phyloP scores from a whole-genome alignment of 2,113 vertebrate genomes.

The Puma concolor region DNA sequence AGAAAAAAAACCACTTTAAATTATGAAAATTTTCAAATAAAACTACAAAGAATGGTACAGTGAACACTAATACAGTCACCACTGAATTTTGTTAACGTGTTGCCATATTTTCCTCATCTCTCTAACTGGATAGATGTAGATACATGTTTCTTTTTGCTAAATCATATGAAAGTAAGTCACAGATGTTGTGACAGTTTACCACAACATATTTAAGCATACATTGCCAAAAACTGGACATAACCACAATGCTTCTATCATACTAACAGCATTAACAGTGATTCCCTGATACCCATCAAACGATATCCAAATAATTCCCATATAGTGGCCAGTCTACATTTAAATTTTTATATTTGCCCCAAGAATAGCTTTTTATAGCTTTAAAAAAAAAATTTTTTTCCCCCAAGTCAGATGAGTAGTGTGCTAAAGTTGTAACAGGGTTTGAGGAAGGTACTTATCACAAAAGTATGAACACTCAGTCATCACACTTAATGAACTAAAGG shows the following conservation, averaged over 20 bases:
- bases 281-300: not conserved
- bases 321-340: not conserved
- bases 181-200: not conserved
- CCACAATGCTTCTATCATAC: not conserved
- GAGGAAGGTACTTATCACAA: not conserved
- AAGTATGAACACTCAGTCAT: not conserved
- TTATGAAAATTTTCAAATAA: not conserved
- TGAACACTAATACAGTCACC: not conserved
- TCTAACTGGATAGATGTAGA: not conserved
- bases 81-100: not conserved
- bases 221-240: not conserved
- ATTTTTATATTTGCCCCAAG: not conserved
- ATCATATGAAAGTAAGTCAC: not conserved
- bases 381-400: not conserved
- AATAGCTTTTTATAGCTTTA: not conserved
- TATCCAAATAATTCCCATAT: too few relatives aligned
- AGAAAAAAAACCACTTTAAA: not conserved
- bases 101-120: not conserved
- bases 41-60: not conserved
- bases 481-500: not conserved
- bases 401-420: not conserved
- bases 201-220: not conserved
- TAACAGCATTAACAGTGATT: not conserved
- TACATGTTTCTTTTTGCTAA: not conserved
- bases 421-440: not conserved